phyloP scores from a whole-genome alignment of 2,113 vertebrate species.

The Sylvilagus bachmani region DNA sequence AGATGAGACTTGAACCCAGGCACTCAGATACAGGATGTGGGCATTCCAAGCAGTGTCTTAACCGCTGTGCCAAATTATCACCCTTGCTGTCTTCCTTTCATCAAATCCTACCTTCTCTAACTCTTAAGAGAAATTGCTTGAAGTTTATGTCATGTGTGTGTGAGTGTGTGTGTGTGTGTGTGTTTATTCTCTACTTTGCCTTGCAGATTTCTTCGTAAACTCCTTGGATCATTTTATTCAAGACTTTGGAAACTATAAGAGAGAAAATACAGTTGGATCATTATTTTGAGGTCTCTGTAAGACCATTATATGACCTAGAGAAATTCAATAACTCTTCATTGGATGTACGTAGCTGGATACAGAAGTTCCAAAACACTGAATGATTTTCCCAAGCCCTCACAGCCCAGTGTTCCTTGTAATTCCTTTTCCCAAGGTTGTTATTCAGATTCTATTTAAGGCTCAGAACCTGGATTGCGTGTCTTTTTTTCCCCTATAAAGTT shows the following conservation, averaged over 20 bases:
- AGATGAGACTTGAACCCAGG: no score
- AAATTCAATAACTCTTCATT: neutral
- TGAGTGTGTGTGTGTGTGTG: neutral
- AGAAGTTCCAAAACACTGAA: neutral
- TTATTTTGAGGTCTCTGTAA: neutral
- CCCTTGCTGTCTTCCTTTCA: neutral
- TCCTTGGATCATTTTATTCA: neutral
- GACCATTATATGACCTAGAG: neutral
- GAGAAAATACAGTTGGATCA: neutral
- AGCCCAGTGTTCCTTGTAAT: neutral
- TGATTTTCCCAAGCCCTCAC: neutral
- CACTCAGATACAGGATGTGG: no score
- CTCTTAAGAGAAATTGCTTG: neutral
- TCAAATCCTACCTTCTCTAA: neutral
- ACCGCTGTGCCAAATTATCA: no score
- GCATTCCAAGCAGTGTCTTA: no score
- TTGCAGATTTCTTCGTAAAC: neutral
- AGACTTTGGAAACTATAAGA: neutral
- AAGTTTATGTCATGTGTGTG: neutral
- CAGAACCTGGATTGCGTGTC: slow-evolving; percentile 35
- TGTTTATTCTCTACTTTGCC: neutral
- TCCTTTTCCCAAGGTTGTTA: neutral
- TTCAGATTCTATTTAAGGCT: slow-evolving; percentile 29
- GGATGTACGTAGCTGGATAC: neutral
- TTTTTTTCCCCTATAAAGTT: neutral